These are phyloP conservation scores for Sinonovacula constricta DNA, from an alignment of 1,140 invertebrate genomes.

Conservation along the genomic window DNA sequence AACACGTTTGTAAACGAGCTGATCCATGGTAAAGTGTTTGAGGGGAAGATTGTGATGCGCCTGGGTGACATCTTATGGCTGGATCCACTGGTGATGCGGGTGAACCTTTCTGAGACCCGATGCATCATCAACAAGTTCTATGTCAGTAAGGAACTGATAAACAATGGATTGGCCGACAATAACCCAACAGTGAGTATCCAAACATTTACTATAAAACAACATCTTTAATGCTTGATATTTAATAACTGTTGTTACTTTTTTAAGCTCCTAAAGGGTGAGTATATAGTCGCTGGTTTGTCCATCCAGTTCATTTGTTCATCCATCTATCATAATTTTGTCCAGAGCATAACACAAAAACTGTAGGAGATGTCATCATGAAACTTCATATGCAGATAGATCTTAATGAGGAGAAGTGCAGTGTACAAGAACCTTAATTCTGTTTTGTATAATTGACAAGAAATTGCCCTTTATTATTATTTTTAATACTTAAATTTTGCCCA, in stretches of 20 bases:
- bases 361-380: background rate
- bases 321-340: background rate
- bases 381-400: background rate
- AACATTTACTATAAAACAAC: background rate
- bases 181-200: slow-evolving; percentile 55
- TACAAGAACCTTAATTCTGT: no score
- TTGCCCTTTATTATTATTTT: no score
- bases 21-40: slow-evolving; percentile 50
- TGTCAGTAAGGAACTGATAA: slow-evolving; percentile 51
- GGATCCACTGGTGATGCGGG: slow-evolving; percentile 54
- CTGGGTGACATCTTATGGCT: slow-evolving; percentile 61
- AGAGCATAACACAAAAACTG: background rate
- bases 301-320: background rate
- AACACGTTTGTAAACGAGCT: slow-evolving; percentile 46
- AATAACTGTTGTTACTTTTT: background rate
- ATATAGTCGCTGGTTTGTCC: background rate
- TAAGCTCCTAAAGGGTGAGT: background rate
- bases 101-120: slow-evolving; percentile 28
- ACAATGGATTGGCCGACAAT: slow-evolving; percentile 52
- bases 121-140: slow-evolving; percentile 46
- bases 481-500: no score
- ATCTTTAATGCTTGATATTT: background rate
- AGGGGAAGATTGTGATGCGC: slow-evolving; percentile 59
- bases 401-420: no score
- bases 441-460: no score